Evolutionary conservation across 2,888 invertebrate genomes (phyloP).

Genomic region (Omphaloscelis lunosa): DNA sequence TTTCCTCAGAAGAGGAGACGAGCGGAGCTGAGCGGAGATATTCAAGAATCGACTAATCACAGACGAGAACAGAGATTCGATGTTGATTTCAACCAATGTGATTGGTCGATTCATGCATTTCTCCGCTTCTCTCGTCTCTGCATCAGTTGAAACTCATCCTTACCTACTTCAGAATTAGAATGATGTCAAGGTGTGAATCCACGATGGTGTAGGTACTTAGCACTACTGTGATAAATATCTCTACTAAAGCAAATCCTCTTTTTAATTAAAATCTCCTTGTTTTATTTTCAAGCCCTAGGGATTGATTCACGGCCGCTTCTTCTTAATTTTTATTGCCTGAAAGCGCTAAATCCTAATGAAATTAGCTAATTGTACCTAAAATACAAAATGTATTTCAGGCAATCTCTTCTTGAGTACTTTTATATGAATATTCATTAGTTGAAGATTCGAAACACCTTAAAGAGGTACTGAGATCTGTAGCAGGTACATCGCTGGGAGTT

Average conservation of each 20-base stretch:
- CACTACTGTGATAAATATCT: neutral
- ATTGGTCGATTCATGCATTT: neutral
- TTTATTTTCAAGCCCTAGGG: constrained; percentile 15
- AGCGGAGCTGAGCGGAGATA: neutral
- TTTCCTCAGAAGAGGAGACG: neutral
- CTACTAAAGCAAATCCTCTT: neutral
- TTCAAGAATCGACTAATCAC: neutral
- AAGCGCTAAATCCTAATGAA: constrained; percentile 23
- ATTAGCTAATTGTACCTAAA: constrained; percentile 36
- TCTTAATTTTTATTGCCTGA: constrained; percentile 7
- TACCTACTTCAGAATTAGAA: too few relatives aligned
- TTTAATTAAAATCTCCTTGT: neutral
- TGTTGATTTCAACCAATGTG: neutral
- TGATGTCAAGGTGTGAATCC: neutral
- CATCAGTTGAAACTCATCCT: too few relatives aligned
- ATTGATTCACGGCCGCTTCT: constrained; percentile 18
- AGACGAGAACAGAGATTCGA: neutral
- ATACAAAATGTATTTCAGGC: constrained; percentile 1
- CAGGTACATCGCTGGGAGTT: neutral
- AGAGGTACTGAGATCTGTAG: neutral
- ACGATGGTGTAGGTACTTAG: neutral
- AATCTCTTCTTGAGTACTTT: constrained; percentile 3
- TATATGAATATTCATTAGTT: constrained; percentile 29
- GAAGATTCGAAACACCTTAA: neutral
- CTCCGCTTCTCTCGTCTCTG: too few relatives aligned